A percentile compares a stretch with the other conserved stretches of the same genome.
Evolutionary conservation across 1,140 invertebrate genomes (phyloP).

Genomic region (Gerris buenoi): DNA sequence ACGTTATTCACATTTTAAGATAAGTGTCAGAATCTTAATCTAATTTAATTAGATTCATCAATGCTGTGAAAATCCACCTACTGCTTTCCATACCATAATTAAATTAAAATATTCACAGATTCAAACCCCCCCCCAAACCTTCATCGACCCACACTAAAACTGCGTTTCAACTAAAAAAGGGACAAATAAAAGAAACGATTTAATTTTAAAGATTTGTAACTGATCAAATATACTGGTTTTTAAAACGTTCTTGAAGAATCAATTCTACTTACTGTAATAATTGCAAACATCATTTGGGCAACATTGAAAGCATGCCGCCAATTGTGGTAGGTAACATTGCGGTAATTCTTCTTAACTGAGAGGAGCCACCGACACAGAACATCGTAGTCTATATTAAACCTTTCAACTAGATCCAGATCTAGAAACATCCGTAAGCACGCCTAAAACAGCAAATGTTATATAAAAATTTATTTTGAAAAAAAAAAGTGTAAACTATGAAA

Average conservation of each 20-base stretch:
- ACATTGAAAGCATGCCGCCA: constrained; percentile 95
- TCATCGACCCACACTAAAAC: too few species aligned
- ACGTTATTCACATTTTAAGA: too few species aligned
- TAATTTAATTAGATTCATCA: too few species aligned
- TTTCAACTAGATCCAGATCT: constrained; percentile 74
- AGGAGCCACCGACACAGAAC: constrained; percentile 79
- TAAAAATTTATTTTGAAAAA: neutral
- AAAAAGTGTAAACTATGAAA: constrained; percentile 1
- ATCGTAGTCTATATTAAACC: constrained; percentile 80
- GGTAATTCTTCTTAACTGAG: constrained; percentile 92
- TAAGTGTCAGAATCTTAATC: too few species aligned
- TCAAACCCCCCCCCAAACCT: too few species aligned
- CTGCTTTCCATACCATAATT: too few species aligned
- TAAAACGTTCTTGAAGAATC: constrained; percentile 2
- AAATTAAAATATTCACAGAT: too few species aligned
- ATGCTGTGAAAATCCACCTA: too few species aligned
- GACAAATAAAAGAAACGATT: too few species aligned
- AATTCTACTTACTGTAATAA: constrained; percentile 56
- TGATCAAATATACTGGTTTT: too few species aligned
- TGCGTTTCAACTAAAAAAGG: too few species aligned
- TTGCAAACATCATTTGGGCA: constrained; percentile 91
- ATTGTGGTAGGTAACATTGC: constrained; percentile 91
- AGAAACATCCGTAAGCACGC: constrained; percentile 82
- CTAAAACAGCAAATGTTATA: constrained; percentile 27
- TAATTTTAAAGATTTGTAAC: too few species aligned